These are phyloP conservation scores for Mormyrus proboscirostris DNA, from an alignment of 2,797 vertebrate genomes.

Conservation along the genomic window DNA sequence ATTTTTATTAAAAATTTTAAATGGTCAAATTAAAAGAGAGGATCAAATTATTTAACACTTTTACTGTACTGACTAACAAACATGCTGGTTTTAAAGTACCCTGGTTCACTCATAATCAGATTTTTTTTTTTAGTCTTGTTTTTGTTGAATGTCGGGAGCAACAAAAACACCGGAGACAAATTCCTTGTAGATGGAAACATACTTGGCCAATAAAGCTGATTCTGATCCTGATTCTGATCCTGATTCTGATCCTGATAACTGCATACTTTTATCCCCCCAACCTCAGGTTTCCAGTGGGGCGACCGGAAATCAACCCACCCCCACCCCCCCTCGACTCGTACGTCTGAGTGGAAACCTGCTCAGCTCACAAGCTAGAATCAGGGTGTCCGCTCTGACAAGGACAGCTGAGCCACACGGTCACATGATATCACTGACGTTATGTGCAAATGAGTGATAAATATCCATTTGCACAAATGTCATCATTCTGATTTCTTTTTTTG, in stretches of 20 bases:
- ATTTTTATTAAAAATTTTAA: neutral
- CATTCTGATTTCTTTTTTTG: neutral
- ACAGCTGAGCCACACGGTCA: neutral
- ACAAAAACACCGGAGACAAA: neutral
- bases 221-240: neutral
- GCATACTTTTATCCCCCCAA: neutral
- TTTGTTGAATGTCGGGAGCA: neutral
- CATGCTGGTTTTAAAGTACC: neutral
- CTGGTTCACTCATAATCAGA: neutral
- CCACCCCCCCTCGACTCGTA: neutral
- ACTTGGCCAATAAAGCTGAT: neutral
- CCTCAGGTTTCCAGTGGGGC: neutral
- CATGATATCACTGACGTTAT: neutral
- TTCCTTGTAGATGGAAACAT: neutral
- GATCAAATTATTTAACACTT: neutral
- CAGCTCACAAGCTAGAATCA: neutral
- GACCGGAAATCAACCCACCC: neutral
- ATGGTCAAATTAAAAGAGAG: neutral
- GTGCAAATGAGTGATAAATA: neutral
- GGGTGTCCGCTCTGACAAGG: neutral
- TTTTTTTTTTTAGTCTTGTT: neutral
- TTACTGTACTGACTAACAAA: neutral
- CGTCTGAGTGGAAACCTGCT: neutral
- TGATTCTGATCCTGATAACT: neutral
- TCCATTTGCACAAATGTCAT: neutral